Evolutionary conservation across 2,888 invertebrate genomes (phyloP), one percentile per base, ranked within the genome.

Genomic region (Lottia scabra): DNA sequence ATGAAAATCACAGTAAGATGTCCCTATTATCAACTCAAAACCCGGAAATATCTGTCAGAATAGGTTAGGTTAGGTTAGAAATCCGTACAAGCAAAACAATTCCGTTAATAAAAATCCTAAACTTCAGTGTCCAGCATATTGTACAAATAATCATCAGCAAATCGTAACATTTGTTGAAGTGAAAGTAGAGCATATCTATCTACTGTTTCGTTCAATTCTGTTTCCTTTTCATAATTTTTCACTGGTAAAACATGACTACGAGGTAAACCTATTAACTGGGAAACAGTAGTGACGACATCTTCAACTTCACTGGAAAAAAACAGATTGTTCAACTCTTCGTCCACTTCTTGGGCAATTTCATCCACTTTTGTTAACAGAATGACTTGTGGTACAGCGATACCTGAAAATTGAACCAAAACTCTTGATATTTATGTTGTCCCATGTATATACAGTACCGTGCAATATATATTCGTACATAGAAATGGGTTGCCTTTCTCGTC

Each of bases 311-410:
- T 63, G 46, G 78, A 78, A 26, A 68, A 70, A 68, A 78, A 79
- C 10, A 75, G 70, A 26, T 71, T 62, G 13, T 77, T 74, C 0
- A 75, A 56, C 70, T 80, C 75, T 26, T 75, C 72, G 13, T 75
- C 73, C 43, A 80, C 75, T n/a, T 70, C 66, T n/a, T 68, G 48
- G 65, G 78, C 80, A 0, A 79, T 70, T n/a, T 77, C 72, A 72
- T 83, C 81, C 2, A 83, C 73, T 66, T 83, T 81, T 6, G 82
- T 82, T 30, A 82, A 64, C 16, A 82, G 65, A 15, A 81, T 75
- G 23, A 79, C 72, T 44, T 80, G 80, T 12, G 82, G 80, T 12
- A 82, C 69, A 30, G 75, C 81, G 8, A 38, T 38, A 5, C 38
- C 38, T 38, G n/a, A 38, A 38, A 38, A 38, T 8, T 38, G 10